Evolutionary conservation across 2,888 invertebrate genomes (phyloP).

Genomic region (Calameuta filiformis): DNA sequence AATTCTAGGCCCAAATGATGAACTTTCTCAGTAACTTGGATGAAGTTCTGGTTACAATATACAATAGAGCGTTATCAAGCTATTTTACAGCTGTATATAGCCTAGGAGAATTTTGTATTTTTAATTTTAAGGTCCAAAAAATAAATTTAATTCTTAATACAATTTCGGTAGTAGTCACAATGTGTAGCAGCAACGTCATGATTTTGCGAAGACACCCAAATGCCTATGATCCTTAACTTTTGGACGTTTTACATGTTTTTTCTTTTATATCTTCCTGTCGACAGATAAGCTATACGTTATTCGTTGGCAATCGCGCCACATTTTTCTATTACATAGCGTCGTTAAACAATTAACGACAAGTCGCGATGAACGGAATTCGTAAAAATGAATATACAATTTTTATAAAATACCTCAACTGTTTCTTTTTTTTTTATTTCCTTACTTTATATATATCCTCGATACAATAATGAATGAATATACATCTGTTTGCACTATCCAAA

Average conservation of each 20-base stretch:
- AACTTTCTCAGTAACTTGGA: not conserved
- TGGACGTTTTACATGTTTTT: not conserved
- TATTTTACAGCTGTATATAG: conserved; percentile 20
- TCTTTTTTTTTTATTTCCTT: conserved; percentile 52
- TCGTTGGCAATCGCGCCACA: not conserved
- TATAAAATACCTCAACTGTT: conserved; percentile 58
- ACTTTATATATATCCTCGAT: conserved; percentile 43
- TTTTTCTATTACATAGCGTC: not conserved
- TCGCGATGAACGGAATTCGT: not conserved
- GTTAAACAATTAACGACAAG: not conserved
- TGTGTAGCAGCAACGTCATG: not conserved
- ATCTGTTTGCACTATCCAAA: conserved; percentile 34
- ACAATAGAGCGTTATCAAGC: not conserved
- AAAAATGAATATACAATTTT: conserved; percentile 22
- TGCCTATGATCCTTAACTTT: not conserved
- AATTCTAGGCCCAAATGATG: not conserved
- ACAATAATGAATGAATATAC: conserved; percentile 48
- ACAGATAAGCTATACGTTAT: not conserved
- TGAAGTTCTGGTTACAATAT: not conserved
- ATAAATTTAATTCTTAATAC: conserved; percentile 14
- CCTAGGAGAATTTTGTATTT: conserved; percentile 23
- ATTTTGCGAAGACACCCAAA: not conserved
- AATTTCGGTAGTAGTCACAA: not conserved
- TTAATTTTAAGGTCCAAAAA: conserved; percentile 12
- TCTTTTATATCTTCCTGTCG: not conserved